Evolutionary conservation across 2,888 invertebrate species (phyloP), one percentile per base, ranked within the genome.

Genomic region (Sicus ferrugineus): DNA sequence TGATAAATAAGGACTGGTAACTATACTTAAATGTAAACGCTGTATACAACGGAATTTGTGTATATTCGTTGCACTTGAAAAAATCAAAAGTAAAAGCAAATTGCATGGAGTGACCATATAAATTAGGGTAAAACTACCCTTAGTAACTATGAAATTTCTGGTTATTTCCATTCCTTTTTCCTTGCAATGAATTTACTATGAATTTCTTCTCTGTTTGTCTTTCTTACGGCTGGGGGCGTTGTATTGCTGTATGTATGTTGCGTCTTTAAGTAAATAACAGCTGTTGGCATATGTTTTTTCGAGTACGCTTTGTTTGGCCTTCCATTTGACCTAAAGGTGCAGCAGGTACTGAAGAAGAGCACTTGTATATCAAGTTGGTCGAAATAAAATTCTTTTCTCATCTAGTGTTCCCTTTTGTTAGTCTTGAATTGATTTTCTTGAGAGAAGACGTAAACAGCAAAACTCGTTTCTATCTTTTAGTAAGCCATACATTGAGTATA

Each of bases 281-380:
- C 46, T 62, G 62, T 62, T 48, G 46, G 48, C 48, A 28, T 48
- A 46, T 62, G 30, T 62, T 26, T 48, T 62, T 16, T 62, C 7
- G 26, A 19, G 28, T 46, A 42, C n/a, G n/a, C 9, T 42, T 7
- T 16, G 16, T 42, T 14, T n/a, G n/a, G 9, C 42, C 42, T 42
- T n/a, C n/a, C n/a, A n/a, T 42, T 42, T 42, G 16, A 0, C n/a
- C n/a, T 42, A n/a, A n/a, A n/a, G 9, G 42, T 42, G 26, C 42
- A 66, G 65, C 65, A 52, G 65, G 54, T 38, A 54, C 26, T 21
- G 11, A 19, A 46, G 48, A 19, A 30, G 5, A 63, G 63, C n/a
- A n/a, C n/a, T 23, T 34, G 23, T 65, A 34, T 34, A 54, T 52
- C 21, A 31, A 38, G 11, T 65, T 26, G 7, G 16, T 19, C 26